phyloP scores from a whole-genome alignment of 2,888 invertebrate species.

The Ctenicera cuprea region DNA sequence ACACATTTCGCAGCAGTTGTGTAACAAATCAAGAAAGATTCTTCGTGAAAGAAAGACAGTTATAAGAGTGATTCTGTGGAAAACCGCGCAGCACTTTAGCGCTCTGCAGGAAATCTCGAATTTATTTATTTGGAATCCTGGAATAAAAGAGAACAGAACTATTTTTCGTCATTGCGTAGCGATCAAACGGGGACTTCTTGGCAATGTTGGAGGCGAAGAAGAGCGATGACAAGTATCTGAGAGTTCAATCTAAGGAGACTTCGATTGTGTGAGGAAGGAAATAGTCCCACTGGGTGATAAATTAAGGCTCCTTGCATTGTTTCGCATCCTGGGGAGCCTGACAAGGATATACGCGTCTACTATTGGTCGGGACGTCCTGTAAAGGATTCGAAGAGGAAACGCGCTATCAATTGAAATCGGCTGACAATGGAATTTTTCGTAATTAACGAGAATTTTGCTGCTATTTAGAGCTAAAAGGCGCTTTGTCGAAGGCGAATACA shows the following conservation, averaged over 20 bases:
- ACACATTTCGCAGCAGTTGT: neutral
- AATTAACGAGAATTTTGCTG: constrained; percentile 68
- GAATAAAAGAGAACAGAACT: constrained; percentile 27
- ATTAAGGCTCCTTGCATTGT: constrained; percentile 71
- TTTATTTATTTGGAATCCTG: constrained; percentile 28
- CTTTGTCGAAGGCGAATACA: constrained; percentile 34
- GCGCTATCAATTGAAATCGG: constrained; percentile 70
- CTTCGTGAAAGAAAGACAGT: constrained; percentile 30
- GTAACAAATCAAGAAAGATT: constrained; percentile 26
- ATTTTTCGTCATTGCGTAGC: constrained; percentile 31
- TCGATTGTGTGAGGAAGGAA: constrained; percentile 71
- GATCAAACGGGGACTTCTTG: constrained; percentile 21
- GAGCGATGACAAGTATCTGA: constrained; percentile 69
- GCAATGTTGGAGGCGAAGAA: constrained; percentile 57
- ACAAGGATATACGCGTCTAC: constrained; percentile 70
- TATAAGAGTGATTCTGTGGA: constrained; percentile 16
- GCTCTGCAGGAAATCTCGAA: constrained; percentile 15
- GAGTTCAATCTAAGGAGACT: constrained; percentile 69
- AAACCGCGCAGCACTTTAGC: constrained; percentile 13
- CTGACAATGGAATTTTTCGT: constrained; percentile 69
- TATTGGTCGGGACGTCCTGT: constrained; percentile 64
- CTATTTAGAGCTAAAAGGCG: constrained; percentile 53
- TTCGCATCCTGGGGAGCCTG: constrained; percentile 69
- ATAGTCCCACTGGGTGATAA: constrained; percentile 71
- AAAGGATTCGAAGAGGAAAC: constrained; percentile 68